phyloP scores from a whole-genome alignment of 2,888 invertebrate species.

The Amphipyra tragopoginis region DNA sequence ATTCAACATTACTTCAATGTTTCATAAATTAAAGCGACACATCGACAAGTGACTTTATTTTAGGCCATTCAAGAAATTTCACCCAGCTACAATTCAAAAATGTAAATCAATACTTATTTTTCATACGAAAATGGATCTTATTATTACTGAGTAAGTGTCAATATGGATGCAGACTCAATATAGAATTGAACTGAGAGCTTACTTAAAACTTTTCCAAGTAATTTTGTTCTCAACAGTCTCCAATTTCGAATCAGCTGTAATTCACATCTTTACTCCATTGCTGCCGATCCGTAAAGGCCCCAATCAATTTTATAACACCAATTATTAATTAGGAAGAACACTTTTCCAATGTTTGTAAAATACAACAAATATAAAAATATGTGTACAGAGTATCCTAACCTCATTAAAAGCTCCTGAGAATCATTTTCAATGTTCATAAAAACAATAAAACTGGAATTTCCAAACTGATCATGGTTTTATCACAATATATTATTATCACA shows the following conservation, averaged over 20 bases:
- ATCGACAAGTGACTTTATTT: constrained; percentile 9
- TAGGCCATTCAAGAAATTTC: constrained; percentile 34
- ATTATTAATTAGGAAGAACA: constrained; percentile 51
- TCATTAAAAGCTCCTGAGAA: constrained; percentile 41
- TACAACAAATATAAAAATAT: constrained; percentile 59
- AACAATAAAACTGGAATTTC: constrained; percentile 43
- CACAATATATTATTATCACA: constrained; percentile 65
- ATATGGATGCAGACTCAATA: constrained; percentile 52
- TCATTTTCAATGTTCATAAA: constrained; percentile 40
- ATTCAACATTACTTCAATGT: constrained; percentile 27
- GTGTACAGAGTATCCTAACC: constrained; percentile 41
- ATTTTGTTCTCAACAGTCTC: constrained; percentile 62
- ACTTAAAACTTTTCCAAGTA: constrained; percentile 35
- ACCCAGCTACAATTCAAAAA: background rate
- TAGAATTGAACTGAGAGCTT: constrained; percentile 47
- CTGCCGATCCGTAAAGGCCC: constrained; percentile 63
- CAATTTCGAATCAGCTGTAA: constrained; percentile 60
- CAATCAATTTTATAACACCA: constrained; percentile 57
- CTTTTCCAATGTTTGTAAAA: constrained; percentile 44
- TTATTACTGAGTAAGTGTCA: constrained; percentile 8
- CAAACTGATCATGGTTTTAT: constrained; percentile 51
- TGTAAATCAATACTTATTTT: background rate
- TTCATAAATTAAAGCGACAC: constrained; percentile 24
- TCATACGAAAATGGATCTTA: background rate
- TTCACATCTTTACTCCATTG: constrained; percentile 40